Evolutionary conservation across 2,888 invertebrate species (phyloP).

Genomic region (Microchrysa polita): DNA sequence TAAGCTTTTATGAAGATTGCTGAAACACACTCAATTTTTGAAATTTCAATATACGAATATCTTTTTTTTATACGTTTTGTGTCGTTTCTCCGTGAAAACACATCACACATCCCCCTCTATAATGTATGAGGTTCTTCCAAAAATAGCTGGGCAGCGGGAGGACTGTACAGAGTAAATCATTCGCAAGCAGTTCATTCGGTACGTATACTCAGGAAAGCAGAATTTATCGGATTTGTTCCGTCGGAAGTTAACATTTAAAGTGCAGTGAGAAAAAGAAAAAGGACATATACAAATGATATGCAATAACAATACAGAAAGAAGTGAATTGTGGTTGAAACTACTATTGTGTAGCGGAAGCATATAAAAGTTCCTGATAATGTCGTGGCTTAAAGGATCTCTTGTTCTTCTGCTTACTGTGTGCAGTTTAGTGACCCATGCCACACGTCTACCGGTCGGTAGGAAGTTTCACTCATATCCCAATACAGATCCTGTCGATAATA

Average conservation of each 20-base stretch:
- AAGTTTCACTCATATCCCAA: neutral
- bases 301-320: neutral
- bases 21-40: constrained; percentile 6
- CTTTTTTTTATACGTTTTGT: neutral
- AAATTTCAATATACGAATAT: neutral
- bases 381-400: neutral
- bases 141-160: constrained; percentile 19
- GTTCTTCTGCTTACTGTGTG: constrained; percentile 1
- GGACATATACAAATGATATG: too few relatives aligned
- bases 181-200: constrained; percentile 5
- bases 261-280: too few relatives aligned
- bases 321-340: neutral
- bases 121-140: constrained; percentile 29
- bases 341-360: neutral
- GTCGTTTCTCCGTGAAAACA: constrained; percentile 12
- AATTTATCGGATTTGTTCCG: neutral
- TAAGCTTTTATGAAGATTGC: constrained; percentile 18
- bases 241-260: constrained; percentile 11
- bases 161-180: too few relatives aligned
- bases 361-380: constrained; percentile 4
- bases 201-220: neutral
- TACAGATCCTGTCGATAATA: too few relatives aligned
- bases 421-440: constrained; percentile 15
- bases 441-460: constrained; percentile 36
- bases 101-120: too few relatives aligned